Percentiles rank a stretch among this genome's conserved stretches.
These are phyloP conservation scores for Caenorhabditis latens DNA, from an alignment of 1,140 invertebrate genomes.

Conservation along the genomic window DNA sequence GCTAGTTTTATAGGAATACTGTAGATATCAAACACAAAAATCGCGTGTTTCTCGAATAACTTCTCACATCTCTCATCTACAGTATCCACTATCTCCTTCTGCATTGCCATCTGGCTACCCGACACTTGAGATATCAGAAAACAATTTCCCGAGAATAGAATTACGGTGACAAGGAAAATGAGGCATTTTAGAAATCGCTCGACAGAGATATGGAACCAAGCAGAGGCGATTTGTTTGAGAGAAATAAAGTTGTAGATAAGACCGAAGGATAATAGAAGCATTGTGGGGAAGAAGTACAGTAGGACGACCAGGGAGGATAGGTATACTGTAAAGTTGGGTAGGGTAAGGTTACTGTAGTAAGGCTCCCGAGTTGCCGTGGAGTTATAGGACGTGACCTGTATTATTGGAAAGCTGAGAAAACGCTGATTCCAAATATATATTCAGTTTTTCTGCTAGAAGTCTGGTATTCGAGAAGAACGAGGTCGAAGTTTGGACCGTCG, in stretches of 20 bases:
- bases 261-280: constrained; percentile 1
- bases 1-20: constrained; percentile 7
- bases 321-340: constrained; percentile 17
- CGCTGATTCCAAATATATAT: no score
- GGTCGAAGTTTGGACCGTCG: no score
- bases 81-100: not conserved
- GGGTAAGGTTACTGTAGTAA: not conserved
- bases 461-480: no score
- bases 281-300: constrained; percentile 19
- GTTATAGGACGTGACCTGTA: no score
- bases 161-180: not conserved
- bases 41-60: constrained; percentile 8
- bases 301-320: not conserved
- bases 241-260: constrained; percentile 18
- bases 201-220: not conserved
- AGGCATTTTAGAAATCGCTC: not conserved
- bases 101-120: not conserved
- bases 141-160: constrained; percentile 4
- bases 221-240: not conserved
- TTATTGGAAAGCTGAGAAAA: no score
- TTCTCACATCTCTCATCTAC: not conserved
- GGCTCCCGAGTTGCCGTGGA: no score
- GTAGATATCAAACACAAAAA: constrained; percentile 32
- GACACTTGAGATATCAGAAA: not conserved
- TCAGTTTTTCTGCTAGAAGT: no score